Evolutionary conservation across 2,113 vertebrate species (phyloP), one percentile per base, ranked within the genome.

Genomic region (Melanocharis versteri): DNA sequence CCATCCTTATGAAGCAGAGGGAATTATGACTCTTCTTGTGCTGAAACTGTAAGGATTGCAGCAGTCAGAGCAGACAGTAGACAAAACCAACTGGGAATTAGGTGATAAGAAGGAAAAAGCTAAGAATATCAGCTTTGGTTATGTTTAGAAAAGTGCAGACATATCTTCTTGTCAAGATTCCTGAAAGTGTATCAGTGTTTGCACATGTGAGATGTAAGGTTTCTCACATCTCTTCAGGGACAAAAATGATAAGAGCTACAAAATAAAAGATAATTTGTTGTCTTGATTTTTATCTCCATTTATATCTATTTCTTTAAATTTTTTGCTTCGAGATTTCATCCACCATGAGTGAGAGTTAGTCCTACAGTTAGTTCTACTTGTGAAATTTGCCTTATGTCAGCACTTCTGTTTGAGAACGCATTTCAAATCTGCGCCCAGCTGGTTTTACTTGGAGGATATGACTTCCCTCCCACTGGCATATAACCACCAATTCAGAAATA

Each of bases 311-410:
- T 69, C 4, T 79, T 78, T 21, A 27, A 8, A 9, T 60, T 48
- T 77, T 88, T 82, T 85, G 9, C 35, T 48, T 86, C 77, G 37
- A 80, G 50, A 50, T 80, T 77, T 39, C 35, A 37, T 71, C 80
- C 9, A 61, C 24, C 24, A 24, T 15, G 17, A 87, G 28, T 58
- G 35, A 76, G 48, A 76, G 45, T 42, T 91, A 85, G 47, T 78
- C 11, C 57, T 56, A 13, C 51, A 71, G 57, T 70, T 89, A 79
- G 44, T 68, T 93, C 61, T 76, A 47, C 61, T 94, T 79, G 51
- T 64, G 88, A 93, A 84, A 93, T 93, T 89, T 84, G 42, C 78
- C 84, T 91, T 91, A 84, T 71, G 82, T 33, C 78, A 94, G 40
- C 84, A 89, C 11, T 94, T 95, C 78, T 93, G 66, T 69, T 79